Conservation (phyloP, 2,113 vertebrate genomes). For the Chaenocephalus aceratus region DNA sequence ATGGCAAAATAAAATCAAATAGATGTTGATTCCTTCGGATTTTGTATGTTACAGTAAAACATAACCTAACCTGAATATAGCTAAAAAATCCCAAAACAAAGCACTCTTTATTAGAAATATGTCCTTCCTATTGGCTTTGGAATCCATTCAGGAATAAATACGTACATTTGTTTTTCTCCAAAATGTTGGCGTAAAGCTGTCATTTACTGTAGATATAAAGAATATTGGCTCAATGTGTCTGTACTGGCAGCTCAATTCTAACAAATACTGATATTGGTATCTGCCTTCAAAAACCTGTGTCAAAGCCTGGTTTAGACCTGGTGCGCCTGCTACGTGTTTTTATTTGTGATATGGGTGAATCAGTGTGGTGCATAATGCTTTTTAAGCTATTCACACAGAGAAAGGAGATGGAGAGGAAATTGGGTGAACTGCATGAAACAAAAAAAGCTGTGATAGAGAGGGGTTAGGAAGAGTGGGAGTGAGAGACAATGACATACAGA, state of each 20-base stretch:
- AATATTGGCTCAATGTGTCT: slow-evolving; percentile 13
- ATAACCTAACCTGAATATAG: not conserved
- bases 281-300: slow-evolving; percentile 40
- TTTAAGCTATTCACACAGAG: slow-evolving; percentile 77
- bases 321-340: slow-evolving; percentile 55
- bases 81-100: not conserved
- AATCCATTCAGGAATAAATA: not conserved
- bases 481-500: slow-evolving; percentile 51
- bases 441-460: slow-evolving; percentile 44
- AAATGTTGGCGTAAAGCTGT: slow-evolving; percentile 21
- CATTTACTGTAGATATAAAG: slow-evolving; percentile 38
- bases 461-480: slow-evolving; percentile 65
- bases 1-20: not conserved
- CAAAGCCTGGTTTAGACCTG: slow-evolving; percentile 55
- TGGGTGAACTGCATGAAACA: slow-evolving; percentile 67
- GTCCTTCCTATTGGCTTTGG: not conserved
- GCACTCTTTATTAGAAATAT: not conserved
- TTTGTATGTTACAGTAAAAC: not conserved
- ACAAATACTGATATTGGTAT: slow-evolving; percentile 42
- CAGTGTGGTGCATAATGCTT: slow-evolving; percentile 71
- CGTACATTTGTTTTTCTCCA: not conserved
- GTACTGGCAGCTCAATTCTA: slow-evolving; percentile 24
- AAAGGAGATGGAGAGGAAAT: slow-evolving; percentile 73
- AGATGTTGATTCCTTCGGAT: too few species aligned
- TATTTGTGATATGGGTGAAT: slow-evolving; percentile 72